Conservation (phyloP, 2,888 invertebrate genomes). For the Anagyrus pseudococci region DNA sequence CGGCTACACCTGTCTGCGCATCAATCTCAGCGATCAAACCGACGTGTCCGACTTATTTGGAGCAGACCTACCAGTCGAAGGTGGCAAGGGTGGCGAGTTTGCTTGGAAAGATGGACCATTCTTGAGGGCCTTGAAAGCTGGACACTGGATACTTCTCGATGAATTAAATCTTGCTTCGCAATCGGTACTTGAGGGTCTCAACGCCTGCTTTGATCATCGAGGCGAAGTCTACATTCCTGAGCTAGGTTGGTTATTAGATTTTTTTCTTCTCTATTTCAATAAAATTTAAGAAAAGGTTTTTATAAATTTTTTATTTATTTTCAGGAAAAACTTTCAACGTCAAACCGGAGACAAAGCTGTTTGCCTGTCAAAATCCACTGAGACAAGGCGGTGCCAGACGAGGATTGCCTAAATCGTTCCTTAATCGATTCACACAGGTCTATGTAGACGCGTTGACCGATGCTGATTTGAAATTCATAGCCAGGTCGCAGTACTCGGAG, state of each 20-base stretch:
- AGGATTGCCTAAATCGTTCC: constrained; percentile 94
- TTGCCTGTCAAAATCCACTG: constrained; percentile 97
- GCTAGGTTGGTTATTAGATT: constrained; percentile 66
- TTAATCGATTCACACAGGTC: constrained; percentile 94
- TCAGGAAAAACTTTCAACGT: constrained; percentile 76
- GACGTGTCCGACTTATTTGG: constrained; percentile 98
- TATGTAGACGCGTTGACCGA: constrained; percentile 65
- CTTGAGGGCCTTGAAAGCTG: constrained; percentile 87
- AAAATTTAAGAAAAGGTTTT: no score
- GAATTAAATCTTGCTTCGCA: constrained; percentile 98
- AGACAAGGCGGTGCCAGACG: constrained; percentile 95
- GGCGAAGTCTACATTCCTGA: constrained; percentile 96
- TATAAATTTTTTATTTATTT: constrained; percentile 6
- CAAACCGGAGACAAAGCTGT: constrained; percentile 80
- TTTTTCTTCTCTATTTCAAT: no score
- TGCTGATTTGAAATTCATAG: constrained; percentile 65
- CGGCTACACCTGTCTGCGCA: constrained; percentile 84
- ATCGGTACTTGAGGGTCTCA: constrained; percentile 96
- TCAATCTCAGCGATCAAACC: constrained; percentile 98
- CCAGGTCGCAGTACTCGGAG: constrained; percentile 70
- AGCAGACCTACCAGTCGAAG: constrained; percentile 94
- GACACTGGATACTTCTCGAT: constrained; percentile 96
- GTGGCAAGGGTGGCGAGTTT: constrained; percentile 84
- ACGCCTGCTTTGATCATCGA: constrained; percentile 97
- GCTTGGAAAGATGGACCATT: constrained; percentile 97